These are phyloP conservation scores for Acanthosepion esculentum DNA, from an alignment of 2,888 invertebrate species.

Conservation along the genomic window DNA sequence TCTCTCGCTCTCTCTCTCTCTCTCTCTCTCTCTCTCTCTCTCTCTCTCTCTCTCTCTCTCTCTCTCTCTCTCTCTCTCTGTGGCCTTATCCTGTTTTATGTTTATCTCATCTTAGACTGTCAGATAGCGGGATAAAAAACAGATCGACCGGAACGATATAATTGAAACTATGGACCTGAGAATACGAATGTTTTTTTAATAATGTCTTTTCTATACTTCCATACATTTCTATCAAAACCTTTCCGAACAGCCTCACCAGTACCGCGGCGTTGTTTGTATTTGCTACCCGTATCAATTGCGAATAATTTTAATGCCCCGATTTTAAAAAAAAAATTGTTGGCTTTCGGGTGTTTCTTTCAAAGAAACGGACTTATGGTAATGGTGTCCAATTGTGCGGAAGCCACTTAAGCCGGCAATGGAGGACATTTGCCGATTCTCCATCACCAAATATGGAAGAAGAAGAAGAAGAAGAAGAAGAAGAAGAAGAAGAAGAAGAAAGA, in stretches of 20 bases:
- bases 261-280: background rate
- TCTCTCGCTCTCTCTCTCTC: no score
- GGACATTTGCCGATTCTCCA: background rate
- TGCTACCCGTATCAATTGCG: background rate
- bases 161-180: no score
- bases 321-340: background rate
- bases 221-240: background rate
- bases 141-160: no score
- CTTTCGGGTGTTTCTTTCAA: background rate
- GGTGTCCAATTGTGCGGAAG: background rate
- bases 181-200: no score
- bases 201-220: background rate
- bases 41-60: no score
- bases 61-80: no score
- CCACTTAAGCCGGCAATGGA: background rate
- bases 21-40: fast-evolving
- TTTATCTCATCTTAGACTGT: no score
- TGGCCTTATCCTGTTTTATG: no score
- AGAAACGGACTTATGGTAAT: background rate
- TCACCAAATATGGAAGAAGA: background rate
- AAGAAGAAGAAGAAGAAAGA: no score
- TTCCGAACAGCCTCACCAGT: background rate
- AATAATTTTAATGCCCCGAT: background rate
- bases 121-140: no score
- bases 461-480: no score